Conservation (phyloP, 2,113 vertebrate genomes). For the Arenaria interpres region DNA sequence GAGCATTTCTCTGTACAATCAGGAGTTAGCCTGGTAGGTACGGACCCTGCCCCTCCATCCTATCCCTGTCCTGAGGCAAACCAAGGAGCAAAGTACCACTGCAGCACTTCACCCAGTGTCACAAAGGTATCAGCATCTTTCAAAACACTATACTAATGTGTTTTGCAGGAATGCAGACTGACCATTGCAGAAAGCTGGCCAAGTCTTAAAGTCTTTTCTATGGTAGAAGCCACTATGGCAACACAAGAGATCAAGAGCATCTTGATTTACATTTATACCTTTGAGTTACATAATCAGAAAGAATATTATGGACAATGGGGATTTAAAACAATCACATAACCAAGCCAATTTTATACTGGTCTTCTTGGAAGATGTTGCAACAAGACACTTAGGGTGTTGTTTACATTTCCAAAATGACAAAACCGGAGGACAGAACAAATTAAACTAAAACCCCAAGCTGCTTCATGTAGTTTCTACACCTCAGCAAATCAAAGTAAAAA, state of each 20-base stretch:
- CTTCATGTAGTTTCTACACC: not conserved
- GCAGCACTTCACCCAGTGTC: not conserved
- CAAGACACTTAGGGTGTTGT: not conserved
- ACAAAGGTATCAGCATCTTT: not conserved
- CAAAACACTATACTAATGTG: not conserved
- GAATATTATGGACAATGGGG: not conserved
- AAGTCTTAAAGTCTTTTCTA: not conserved
- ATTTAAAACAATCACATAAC: not conserved
- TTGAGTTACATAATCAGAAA: not conserved
- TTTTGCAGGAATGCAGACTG: not conserved
- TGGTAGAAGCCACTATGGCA: not conserved
- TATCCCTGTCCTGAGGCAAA: not conserved
- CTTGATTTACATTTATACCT: not conserved
- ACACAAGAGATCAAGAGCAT: not conserved
- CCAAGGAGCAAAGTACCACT: not conserved
- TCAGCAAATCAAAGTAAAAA: not conserved
- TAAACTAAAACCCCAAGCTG: not conserved
- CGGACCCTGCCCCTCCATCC: not conserved
- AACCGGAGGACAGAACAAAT: slow-evolving; percentile 4
- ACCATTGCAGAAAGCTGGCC: not conserved
- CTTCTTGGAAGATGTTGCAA: slow-evolving; percentile 22
- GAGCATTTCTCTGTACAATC: not conserved
- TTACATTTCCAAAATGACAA: slow-evolving; percentile 1
- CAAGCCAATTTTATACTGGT: not conserved
- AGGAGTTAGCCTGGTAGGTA: not conserved